A percentile compares a stretch with the other conserved stretches of the same genome.
Evolutionary conservation across 2,113 vertebrate genomes (phyloP).

Genomic region (Puffinus mauretanicus): DNA sequence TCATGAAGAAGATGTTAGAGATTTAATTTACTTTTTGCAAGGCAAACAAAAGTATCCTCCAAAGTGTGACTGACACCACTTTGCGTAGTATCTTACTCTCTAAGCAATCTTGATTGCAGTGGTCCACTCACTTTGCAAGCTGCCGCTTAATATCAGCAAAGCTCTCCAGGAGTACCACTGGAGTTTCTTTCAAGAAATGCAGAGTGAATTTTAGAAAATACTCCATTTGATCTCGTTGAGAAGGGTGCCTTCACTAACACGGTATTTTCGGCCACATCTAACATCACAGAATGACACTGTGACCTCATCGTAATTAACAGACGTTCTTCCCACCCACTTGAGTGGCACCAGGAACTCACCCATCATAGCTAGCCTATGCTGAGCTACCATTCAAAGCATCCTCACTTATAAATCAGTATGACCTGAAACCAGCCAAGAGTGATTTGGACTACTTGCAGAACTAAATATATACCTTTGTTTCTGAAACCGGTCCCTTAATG

Average conservation of each 20-base stretch:
- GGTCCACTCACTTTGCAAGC: not conserved
- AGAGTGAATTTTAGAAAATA: not conserved
- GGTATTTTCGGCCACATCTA: not conserved
- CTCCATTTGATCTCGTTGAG: not conserved
- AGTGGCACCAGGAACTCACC: not conserved
- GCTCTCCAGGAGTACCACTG: not conserved
- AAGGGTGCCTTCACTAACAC: not conserved
- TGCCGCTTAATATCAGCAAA: not conserved
- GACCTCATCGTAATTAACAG: not conserved
- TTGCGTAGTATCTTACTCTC: not conserved
- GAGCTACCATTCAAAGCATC: not conserved
- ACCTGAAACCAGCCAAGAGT: not conserved
- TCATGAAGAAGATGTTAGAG: not conserved
- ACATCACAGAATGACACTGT: not conserved
- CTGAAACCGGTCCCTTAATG: not conserved
- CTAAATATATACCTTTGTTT: constrained; percentile 8
- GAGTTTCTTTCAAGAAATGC: not conserved
- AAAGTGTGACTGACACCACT: not conserved
- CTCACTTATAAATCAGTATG: not conserved
- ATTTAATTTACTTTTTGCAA: constrained; percentile 29
- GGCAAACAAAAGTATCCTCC: not conserved
- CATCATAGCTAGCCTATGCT: not conserved
- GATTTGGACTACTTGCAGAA: not conserved
- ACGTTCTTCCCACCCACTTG: not conserved
- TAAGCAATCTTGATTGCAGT: not conserved